Evolutionary conservation across 2,888 invertebrate genomes (phyloP).

Genomic region (Troides oblongomaculatus): DNA sequence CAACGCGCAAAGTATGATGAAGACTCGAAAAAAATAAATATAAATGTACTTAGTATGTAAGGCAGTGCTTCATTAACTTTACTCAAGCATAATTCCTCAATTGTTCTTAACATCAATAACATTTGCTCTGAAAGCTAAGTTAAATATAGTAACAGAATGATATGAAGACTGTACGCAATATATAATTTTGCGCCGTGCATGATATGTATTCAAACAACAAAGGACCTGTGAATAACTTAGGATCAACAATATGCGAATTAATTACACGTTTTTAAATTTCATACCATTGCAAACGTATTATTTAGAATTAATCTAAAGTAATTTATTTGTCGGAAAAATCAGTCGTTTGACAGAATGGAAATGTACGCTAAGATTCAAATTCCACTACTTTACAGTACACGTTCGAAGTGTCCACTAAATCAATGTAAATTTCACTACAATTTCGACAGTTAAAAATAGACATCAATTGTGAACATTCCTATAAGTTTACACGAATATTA

Average conservation of each 20-base stretch:
- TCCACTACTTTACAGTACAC: slow-evolving; percentile 6
- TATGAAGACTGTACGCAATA: slow-evolving; percentile 65
- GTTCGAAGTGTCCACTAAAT: slow-evolving; percentile 8
- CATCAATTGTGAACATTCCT: slow-evolving; percentile 58
- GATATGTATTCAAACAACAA: slow-evolving; percentile 57
- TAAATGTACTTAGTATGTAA: slow-evolving; percentile 69
- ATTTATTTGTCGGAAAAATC: slow-evolving; percentile 5
- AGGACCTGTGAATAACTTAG: slow-evolving; percentile 21
- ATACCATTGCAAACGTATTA: neutral
- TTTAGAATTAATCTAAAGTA: slow-evolving; percentile 10
- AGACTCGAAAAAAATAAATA: slow-evolving; percentile 50
- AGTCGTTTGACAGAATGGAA: slow-evolving; percentile 11
- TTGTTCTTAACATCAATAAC: slow-evolving; percentile 35
- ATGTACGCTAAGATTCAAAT: slow-evolving; percentile 5
- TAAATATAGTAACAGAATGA: slow-evolving; percentile 53
- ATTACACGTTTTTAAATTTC: slow-evolving; percentile 6
- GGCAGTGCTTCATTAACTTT: slow-evolving; percentile 72
- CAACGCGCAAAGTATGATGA: slow-evolving; percentile 40
- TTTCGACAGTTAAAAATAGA: slow-evolving; percentile 28
- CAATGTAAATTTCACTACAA: slow-evolving; percentile 10
- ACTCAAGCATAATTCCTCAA: slow-evolving; percentile 58
- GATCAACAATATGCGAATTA: slow-evolving; percentile 2
- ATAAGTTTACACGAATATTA: slow-evolving; percentile 46
- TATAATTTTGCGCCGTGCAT: slow-evolving; percentile 61
- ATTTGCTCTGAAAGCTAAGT: slow-evolving; percentile 35